Evolutionary conservation across 2,888 invertebrate genomes (phyloP).

Genomic region (Polietes domitor): DNA sequence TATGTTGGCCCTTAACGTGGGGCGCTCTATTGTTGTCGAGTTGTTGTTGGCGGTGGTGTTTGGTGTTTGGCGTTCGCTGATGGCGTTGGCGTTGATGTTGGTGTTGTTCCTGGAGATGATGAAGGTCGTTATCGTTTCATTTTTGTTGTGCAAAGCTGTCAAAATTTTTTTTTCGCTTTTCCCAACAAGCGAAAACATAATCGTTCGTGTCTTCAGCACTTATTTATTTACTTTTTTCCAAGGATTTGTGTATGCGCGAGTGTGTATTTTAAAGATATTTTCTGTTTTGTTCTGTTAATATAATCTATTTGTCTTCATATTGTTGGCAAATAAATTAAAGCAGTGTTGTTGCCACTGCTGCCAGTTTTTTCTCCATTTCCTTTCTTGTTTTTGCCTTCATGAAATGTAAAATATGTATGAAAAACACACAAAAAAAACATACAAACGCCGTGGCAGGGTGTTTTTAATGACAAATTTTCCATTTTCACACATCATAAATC

Average conservation of each 20-base stretch:
- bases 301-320: constrained; percentile 7
- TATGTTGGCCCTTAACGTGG: constrained; percentile 9
- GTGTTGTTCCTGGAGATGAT: constrained; percentile 31
- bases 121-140: constrained; percentile 47
- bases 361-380: background rate
- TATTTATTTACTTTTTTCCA: constrained; percentile 12
- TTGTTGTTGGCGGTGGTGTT: background rate
- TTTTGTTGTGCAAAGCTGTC: constrained; percentile 25
- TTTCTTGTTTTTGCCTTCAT: background rate
- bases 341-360: too few species aligned
- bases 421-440: background rate
- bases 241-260: background rate
- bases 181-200: constrained; percentile 22
- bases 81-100: constrained; percentile 4
- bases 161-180: constrained; percentile 11
- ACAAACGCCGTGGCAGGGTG: background rate
- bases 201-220: constrained; percentile 26
- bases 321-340: constrained; percentile 13
- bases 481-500: constrained; percentile 38
- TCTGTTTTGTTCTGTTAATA: background rate
- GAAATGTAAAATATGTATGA: background rate
- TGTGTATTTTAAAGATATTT: constrained; percentile 16
- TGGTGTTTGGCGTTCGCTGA: background rate
- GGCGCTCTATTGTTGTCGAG: background rate
- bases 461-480: constrained; percentile 33